Conservation (phyloP, 2,113 vertebrate genomes). For the Charadrius vociferus region DNA sequence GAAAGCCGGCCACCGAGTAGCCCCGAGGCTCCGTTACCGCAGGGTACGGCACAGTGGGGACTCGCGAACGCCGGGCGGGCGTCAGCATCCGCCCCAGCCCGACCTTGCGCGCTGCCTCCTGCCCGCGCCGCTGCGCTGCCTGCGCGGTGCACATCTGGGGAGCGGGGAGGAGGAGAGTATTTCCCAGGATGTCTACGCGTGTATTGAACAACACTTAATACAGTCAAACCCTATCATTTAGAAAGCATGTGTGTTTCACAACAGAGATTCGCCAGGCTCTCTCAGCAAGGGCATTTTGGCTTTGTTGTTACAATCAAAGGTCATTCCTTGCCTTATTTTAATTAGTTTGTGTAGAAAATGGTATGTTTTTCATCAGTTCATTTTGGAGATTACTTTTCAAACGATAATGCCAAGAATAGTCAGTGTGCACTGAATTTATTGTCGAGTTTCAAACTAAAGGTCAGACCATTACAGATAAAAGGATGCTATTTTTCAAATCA, state of each 20-base stretch:
- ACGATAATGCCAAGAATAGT: constrained; percentile 84
- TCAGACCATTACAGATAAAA: constrained; percentile 84
- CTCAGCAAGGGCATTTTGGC: constrained; percentile 76
- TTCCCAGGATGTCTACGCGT: not conserved
- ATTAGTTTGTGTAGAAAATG: constrained; percentile 86
- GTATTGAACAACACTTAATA: constrained; percentile 21
- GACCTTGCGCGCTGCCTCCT: not conserved
- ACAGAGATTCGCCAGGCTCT: constrained; percentile 70
- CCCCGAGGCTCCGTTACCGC: not conserved
- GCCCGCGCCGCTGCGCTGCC: not conserved
- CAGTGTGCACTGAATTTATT: constrained; percentile 79
- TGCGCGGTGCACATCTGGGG: not conserved
- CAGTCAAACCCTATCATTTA: constrained; percentile 54
- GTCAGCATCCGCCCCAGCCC: not conserved
- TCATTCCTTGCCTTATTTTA: constrained; percentile 83
- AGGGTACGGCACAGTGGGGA: not conserved
- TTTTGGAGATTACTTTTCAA: constrained; percentile 86
- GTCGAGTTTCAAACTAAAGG: constrained; percentile 83
- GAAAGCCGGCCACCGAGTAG: not conserved
- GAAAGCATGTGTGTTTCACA: constrained; percentile 52
- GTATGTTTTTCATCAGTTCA: constrained; percentile 86
- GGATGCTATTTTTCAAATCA: constrained; percentile 82
- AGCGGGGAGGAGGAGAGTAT: not conserved
- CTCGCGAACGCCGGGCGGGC: not conserved
- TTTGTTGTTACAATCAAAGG: constrained; percentile 84